Evolutionary conservation across 2,888 invertebrate species (phyloP).

Genomic region (Lasioglossum leucozonium): DNA sequence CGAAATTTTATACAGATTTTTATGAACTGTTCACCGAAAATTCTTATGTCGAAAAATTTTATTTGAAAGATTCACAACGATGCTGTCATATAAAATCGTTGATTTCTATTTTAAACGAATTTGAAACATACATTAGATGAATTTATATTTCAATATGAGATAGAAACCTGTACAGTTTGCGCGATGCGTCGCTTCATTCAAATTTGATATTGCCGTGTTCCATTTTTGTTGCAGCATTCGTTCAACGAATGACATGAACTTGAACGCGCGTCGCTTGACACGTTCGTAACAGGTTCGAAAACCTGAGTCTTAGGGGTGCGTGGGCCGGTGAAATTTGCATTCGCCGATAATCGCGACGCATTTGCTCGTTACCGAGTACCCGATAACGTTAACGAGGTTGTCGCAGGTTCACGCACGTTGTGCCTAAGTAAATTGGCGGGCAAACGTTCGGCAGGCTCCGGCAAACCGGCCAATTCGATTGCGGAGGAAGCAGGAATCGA

Average conservation of each 20-base stretch:
- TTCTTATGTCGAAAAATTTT: not conserved
- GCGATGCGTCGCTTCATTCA: not conserved
- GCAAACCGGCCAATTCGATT: conserved; percentile 68
- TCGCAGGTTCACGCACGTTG: conserved; percentile 66
- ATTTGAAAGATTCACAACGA: not conserved
- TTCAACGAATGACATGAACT: not conserved
- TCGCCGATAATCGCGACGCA: conserved; percentile 61
- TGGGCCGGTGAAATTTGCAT: conserved; percentile 40
- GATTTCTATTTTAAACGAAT: not conserved
- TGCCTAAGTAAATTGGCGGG: conserved; percentile 70
- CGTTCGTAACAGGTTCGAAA: not conserved
- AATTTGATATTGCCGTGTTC: not conserved
- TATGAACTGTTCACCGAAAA: not conserved
- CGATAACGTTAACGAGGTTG: conserved; percentile 70
- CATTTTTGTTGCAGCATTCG: not conserved
- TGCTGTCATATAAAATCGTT: not conserved
- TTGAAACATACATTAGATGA: not conserved
- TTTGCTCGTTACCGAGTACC: conserved; percentile 65
- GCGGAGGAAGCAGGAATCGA: conserved; percentile 63
- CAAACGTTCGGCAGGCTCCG: conserved; percentile 64
- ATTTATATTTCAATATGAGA: not conserved
- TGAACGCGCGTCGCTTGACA: not conserved
- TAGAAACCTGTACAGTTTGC: not conserved
- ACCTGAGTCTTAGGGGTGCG: conserved; percentile 6
- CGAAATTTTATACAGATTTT: not conserved